Conservation (phyloP, 1,140 invertebrate genomes). For the Brachionus rotundiformis region DNA sequence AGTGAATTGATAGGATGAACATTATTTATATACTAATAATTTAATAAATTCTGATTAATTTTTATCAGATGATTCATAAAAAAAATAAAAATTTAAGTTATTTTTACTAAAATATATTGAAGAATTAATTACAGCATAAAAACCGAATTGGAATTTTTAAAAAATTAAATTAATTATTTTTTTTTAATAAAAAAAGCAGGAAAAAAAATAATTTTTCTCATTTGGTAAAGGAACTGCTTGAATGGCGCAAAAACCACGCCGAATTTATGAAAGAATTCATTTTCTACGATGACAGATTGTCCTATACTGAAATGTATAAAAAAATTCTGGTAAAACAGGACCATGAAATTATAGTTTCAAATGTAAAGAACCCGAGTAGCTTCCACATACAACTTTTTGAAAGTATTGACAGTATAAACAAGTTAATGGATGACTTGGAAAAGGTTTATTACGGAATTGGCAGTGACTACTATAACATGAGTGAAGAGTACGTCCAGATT, state of each 20-base stretch:
- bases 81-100: too few relatives aligned
- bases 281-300: neutral
- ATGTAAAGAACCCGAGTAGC: constrained; percentile 13
- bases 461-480: constrained; percentile 21
- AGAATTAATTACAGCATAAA: too few relatives aligned
- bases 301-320: neutral
- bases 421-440: constrained; percentile 48
- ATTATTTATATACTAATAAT: too few relatives aligned
- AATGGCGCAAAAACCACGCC: constrained; percentile 35
- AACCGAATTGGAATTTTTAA: too few relatives aligned
- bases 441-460: constrained; percentile 39
- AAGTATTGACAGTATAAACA: constrained; percentile 4
- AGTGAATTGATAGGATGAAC: too few relatives aligned
- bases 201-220: neutral
- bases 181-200: too few relatives aligned
- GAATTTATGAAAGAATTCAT: constrained; percentile 34
- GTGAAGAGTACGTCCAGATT: neutral
- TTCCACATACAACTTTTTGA: constrained; percentile 26
- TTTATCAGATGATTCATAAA: too few relatives aligned
- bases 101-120: too few relatives aligned
- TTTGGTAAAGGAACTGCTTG: neutral
- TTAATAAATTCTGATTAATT: too few relatives aligned
- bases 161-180: too few relatives aligned
- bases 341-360: constrained; percentile 28
- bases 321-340: neutral